phyloP scores from a whole-genome alignment of 2,888 invertebrate genomes.

The Abrostola tripartita region DNA sequence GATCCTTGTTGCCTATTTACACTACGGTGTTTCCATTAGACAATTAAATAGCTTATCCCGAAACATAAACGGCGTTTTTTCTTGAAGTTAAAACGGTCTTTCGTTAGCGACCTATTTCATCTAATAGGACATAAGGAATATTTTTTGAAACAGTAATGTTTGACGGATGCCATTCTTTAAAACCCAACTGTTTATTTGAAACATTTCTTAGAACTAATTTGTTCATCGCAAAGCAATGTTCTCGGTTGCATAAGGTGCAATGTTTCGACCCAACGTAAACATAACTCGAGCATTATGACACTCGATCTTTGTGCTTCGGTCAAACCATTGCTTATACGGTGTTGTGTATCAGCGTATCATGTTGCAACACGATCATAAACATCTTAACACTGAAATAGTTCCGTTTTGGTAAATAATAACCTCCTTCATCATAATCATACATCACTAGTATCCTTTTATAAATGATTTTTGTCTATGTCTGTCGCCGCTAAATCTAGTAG shows the following conservation, averaged over 20 bases:
- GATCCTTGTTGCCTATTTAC: too few relatives aligned
- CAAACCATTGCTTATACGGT: not conserved
- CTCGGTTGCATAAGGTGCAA: slow-evolving; percentile 1
- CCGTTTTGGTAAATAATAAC: not conserved
- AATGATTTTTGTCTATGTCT: too few relatives aligned
- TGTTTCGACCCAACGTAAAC: slow-evolving; percentile 2
- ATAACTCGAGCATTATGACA: slow-evolving; percentile 4
- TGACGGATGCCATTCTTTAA: not conserved
- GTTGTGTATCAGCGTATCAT: not conserved
- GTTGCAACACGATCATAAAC: not conserved
- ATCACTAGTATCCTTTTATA: too few relatives aligned
- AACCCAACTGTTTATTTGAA: not conserved
- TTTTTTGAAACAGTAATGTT: too few relatives aligned
- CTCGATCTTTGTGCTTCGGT: slow-evolving; percentile 1
- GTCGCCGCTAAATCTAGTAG: too few relatives aligned
- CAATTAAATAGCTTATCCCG: too few relatives aligned
- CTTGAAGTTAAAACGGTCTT: too few relatives aligned
- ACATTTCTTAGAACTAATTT: not conserved
- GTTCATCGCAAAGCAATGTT: not conserved
- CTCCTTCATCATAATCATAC: too few relatives aligned
- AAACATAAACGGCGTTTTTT: too few relatives aligned
- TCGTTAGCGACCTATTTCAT: too few relatives aligned
- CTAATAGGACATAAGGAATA: too few relatives aligned
- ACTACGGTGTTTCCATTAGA: too few relatives aligned
- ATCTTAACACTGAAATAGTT: not conserved